Conservation (phyloP, 2,113 vertebrate genomes). For the Cairina moschata region DNA sequence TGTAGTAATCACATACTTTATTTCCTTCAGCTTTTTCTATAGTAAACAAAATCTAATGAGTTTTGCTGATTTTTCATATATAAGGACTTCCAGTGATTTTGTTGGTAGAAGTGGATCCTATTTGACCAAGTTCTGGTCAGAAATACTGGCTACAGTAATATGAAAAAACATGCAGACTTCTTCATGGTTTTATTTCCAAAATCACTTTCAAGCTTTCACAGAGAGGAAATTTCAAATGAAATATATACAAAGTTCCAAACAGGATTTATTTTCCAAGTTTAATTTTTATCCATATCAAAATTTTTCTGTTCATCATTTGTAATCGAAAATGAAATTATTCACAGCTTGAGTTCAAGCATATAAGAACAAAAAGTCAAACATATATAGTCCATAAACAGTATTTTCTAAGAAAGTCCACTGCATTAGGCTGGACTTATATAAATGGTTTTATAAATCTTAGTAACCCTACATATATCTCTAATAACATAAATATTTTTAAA, state of each 20-base stretch:
- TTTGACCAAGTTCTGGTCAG: neutral
- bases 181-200: neutral
- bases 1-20: neutral
- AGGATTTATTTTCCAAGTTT: neutral
- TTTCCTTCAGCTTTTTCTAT: neutral
- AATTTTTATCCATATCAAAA: neutral
- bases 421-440: neutral
- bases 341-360: neutral
- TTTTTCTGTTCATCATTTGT: neutral
- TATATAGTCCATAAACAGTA: neutral
- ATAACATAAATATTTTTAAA: constrained; percentile 13
- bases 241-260: neutral
- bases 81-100: neutral
- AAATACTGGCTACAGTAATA: neutral
- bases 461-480: neutral
- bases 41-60: neutral
- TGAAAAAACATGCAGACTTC: neutral
- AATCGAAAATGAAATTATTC: constrained; percentile 36
- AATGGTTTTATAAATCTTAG: neutral
- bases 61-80: neutral
- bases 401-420: neutral
- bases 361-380: neutral
- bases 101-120: neutral
- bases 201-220: neutral
- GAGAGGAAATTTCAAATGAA: neutral